Evolutionary conservation across 2,113 vertebrate species (phyloP), one percentile per base, ranked within the genome.

Genomic region (Riparia riparia): DNA sequence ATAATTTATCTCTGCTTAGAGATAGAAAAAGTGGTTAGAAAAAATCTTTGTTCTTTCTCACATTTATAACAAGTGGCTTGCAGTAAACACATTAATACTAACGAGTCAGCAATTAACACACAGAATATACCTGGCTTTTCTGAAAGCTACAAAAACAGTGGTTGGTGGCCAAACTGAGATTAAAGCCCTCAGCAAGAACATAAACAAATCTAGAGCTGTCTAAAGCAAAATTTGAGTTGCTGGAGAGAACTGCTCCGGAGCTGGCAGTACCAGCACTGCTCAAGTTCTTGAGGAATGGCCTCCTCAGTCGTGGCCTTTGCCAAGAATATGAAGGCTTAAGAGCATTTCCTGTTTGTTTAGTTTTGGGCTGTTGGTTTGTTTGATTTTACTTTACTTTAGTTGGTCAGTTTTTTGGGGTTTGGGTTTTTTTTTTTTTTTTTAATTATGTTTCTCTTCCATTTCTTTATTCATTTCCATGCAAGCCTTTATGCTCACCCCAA

Each of bases 401-500:
- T 65, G 26, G 6, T 34, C 9, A 4, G 2, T 21, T 29, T 17
- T 16, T 51, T 21, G 7, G 6, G 6, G 4, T 9, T 54, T 32
- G 37, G 37, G 37, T 37, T 37, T 37, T 37, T 37, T 37, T 7
- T 17, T 29, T n/a, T 73, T 58, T 41, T n/a, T 17, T 25, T 12
- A 86, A 65, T 49, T 39, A 7, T 28, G 31, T 6, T 4, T 7
- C 14, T 81, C 9, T n/a, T 56, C 8, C 2, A 32, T 69, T 78
- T 65, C 47, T 29, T 53, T 37, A n/a, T 42, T 69, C 3, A 9
- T 73, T 13, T n/a, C 25, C 8, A 25, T 17, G 3, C 26, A 79
- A 39, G 8, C 45, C 20, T 4, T 78, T 31, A 39, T 0, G 3
- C 4, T 25, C 2, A 1, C 3, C 8, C 8, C 8, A 7, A 64